Evolutionary conservation across 2,888 invertebrate genomes (phyloP), one percentile per base, ranked within the genome.

Genomic region (Phanerotoma sp.): DNA sequence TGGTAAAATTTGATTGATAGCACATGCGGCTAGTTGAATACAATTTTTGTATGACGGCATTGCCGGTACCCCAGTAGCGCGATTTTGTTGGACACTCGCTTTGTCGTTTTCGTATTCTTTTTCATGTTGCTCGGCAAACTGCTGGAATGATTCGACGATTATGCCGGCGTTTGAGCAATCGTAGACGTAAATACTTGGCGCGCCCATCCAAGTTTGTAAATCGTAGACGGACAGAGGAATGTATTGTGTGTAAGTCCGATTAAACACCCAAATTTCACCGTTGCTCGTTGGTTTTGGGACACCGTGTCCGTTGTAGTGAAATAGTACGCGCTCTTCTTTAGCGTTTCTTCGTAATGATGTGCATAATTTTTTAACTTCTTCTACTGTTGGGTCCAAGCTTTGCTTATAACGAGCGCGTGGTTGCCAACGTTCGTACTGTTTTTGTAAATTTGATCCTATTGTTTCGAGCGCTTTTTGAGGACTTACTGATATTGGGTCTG

Each of bases 211-310:
- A 41, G 91, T 89, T 82, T 99, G 98, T 56, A 99, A 83, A 81
- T 99, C 99, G 79, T 95, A 98, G 65, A 99, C 89, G 51, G 97
- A 98, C 71, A 99, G 81, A 41, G 99, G 99, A 79, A 99, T 99
- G 82, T 99, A 99, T 80, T 99, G 98, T 4, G 99, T 99, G 78
- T 95, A 99, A 30, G 88, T 91, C 88, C 91, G 87, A 80, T 99
- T 99, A 80, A 99, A 99, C 4, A 99, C 97, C 98, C 98, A 98
- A 69, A 98, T 94, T 82, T 99, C 99, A 7, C 99, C 98, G 80
- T 99, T 99, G 15, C 87, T 83, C 9, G 99, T 99, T 28, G 99
- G 99, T 77, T 91, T 91, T 37, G 99, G 99, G 56, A 99, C 99
- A 13, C 99, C 99, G 77, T 99, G 99, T 0, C 99, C 99, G 78